These are phyloP conservation scores for Pelmatolapia mariae DNA, from an alignment of 2,113 vertebrate genomes.

Conservation along the genomic window DNA sequence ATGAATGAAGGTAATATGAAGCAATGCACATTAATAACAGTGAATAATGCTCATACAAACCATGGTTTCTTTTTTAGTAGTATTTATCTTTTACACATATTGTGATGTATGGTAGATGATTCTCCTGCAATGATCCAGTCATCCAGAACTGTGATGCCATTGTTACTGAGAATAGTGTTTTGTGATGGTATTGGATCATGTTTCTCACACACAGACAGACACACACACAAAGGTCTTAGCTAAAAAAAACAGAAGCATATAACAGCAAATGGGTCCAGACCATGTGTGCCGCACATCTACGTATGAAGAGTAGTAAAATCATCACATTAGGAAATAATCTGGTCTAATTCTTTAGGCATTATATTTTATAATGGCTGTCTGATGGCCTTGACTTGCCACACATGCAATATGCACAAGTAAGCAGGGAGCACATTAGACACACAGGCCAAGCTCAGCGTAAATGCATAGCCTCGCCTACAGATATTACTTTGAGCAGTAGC, in stretches of 20 bases:
- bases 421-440: neutral
- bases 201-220: neutral
- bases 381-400: neutral
- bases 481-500: slow-evolving; percentile 10
- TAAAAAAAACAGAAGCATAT: neutral
- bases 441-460: neutral
- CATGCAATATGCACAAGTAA: neutral
- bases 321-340: neutral
- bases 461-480: neutral
- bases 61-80: neutral
- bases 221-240: neutral
- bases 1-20: neutral
- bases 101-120: neutral
- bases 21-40: neutral
- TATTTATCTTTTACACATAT: neutral
- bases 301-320: neutral
- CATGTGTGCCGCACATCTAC: neutral
- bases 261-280: neutral
- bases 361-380: neutral
- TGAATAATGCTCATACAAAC: neutral
- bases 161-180: neutral
- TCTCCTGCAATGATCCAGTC: neutral
- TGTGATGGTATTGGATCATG: neutral
- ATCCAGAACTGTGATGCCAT: neutral
- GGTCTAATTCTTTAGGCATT: neutral